Conservation (phyloP, 2,113 vertebrate genomes). For the Uropsilus gracilis region DNA sequence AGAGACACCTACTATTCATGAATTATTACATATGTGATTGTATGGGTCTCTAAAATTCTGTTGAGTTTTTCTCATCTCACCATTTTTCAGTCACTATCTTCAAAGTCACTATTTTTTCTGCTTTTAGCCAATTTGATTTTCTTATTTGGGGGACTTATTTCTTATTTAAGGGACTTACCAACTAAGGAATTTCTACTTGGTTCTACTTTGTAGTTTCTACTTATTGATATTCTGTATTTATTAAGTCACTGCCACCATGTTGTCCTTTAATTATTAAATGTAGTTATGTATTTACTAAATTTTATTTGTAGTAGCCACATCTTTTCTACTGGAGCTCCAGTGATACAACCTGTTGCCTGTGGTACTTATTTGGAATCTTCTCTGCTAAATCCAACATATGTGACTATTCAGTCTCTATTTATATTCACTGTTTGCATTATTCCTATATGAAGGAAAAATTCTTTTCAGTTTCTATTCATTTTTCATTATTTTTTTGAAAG, state of each 20-base stretch:
- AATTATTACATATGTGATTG: background rate
- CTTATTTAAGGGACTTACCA: background rate
- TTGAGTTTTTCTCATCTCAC: background rate
- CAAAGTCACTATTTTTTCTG: background rate
- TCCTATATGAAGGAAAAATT: background rate
- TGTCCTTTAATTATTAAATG: background rate
- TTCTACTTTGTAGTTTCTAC: background rate
- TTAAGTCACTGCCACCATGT: background rate
- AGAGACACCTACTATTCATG: background rate
- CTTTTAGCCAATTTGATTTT: background rate
- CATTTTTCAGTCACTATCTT: background rate
- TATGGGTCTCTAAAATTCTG: background rate
- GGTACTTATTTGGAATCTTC: background rate
- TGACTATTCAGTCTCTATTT: background rate
- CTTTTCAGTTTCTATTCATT: background rate
- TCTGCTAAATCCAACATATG: conserved; percentile 9
- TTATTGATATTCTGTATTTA: background rate
- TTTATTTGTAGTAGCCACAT: background rate
- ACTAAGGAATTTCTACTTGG: background rate
- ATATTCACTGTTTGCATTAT: background rate
- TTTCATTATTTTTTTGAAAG: background rate
- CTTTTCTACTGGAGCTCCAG: too few relatives aligned
- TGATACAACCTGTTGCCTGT: too few relatives aligned
- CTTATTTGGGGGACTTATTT: too few relatives aligned
- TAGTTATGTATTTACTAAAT: background rate